Conservation (phyloP, 2,113 vertebrate species). For the Malaclemys terrapin region DNA sequence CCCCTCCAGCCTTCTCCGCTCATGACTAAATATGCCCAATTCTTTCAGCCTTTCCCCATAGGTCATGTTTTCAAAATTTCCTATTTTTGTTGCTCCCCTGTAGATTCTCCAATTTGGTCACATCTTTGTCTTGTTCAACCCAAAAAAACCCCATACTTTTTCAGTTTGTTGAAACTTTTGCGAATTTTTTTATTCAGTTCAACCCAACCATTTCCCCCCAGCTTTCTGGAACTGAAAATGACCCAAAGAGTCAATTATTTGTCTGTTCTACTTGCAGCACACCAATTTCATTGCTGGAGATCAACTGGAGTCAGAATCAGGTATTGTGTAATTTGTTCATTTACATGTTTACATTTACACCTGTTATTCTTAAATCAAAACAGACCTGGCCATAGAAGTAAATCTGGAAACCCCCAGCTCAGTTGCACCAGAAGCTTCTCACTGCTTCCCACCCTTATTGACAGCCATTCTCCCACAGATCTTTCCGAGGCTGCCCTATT, state of each 20-base stretch:
- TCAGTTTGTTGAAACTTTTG: no score
- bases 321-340: neutral
- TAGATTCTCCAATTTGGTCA: no score
- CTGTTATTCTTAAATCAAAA: neutral
- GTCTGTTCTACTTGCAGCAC: neutral
- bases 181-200: neutral
- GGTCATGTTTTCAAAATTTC: neutral
- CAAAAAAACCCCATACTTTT: no score
- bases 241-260: neutral
- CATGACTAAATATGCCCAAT: neutral
- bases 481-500: neutral
- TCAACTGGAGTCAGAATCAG: neutral
- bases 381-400: neutral
- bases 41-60: neutral
- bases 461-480: neutral
- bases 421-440: neutral
- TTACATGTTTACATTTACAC: neutral
- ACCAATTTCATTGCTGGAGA: neutral
- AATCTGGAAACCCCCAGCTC: neutral
- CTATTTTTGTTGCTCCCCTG: neutral
- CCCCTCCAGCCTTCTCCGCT: neutral
- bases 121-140: neutral
- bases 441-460: neutral
- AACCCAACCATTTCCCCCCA: neutral
- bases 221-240: neutral